Conservation (phyloP, 2,113 vertebrate species). For the Planiliza haematocheilus region DNA sequence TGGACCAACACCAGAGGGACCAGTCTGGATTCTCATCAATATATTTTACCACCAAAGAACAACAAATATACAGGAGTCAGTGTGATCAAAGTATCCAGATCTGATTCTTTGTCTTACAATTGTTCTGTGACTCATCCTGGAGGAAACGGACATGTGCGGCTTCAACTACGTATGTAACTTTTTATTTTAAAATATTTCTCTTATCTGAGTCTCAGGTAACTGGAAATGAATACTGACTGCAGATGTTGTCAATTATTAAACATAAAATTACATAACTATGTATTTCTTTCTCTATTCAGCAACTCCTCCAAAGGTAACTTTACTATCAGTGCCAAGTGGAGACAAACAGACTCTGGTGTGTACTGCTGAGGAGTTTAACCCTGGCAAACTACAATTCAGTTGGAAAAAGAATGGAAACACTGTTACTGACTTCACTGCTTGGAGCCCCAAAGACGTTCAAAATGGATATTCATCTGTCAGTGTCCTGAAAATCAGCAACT, state of each 20-base stretch:
- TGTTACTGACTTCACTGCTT: neutral
- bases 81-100: neutral
- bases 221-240: neutral
- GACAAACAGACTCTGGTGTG: constrained; percentile 9
- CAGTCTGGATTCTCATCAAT: neutral
- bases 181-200: neutral
- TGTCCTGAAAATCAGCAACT: neutral
- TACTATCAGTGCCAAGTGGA: neutral
- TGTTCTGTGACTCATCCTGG: constrained; percentile 15
- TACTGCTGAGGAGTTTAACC: neutral
- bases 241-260: no score
- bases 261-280: no score
- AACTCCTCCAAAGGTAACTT: neutral
- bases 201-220: neutral
- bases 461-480: constrained; percentile 3
- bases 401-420: constrained; percentile 1
- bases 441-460: neutral
- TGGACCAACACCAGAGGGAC: constrained; percentile 5
- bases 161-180: constrained; percentile 2
- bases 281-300: no score
- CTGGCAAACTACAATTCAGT: neutral
- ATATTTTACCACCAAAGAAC: neutral
- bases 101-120: neutral
- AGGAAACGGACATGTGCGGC: rapidly evolving
- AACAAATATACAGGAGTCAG: constrained; percentile 30